Base-by-base conservation (phyloP, 2,113 vertebrate genomes). In the Bagarius yarrelli region DNA sequence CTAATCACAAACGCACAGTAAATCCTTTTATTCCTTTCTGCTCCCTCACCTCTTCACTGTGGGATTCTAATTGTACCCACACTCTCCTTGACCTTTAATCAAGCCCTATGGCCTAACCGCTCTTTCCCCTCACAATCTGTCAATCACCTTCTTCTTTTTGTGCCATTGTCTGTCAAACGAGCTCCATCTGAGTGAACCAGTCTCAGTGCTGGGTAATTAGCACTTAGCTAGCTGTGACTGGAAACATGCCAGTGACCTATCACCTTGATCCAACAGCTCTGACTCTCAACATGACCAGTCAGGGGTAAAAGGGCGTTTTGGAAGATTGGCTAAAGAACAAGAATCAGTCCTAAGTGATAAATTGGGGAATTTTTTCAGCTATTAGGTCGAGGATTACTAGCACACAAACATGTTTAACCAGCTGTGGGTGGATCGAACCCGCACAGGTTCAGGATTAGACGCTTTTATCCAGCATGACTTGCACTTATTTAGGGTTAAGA, bases 161-260 rank as follows among this genome's bases (percentile, higher is more conserved):
- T 36, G 53, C 34, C 80, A 81, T 64, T 64, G 83, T 79, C 76
- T 60, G 67, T 71, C 63, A 88, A 87, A 74, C 86, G 83, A 88
- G 84, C 86, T 84, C 73, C 82, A 84, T 72, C 70, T 84, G 88
- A 84, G 80, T 86, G 82, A 34, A 34, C 76, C 77, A 84, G 86
- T 85, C 88, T 86, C 83, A 86, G 86, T 83, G 87, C 79, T 89
- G 79, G 81, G 85, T 90, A 93, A 93, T 93, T 93, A 93, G 91
- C 85, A 16, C 81, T 86, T 84, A 87, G 88, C 89, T 91, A 87
- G 87, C 90, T 87, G 85, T 85, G 71, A 86, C 88, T 93, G 90
- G 90, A 90, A 86, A 82, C 27, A 79, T 87, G 90, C 90, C 90
- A 91, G 85, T 80, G 88, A 87, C 87, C 88, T 86, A 88, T 89